Evolutionary conservation across 2,888 invertebrate genomes (phyloP).

Genomic region (Tenthredo livida): DNA sequence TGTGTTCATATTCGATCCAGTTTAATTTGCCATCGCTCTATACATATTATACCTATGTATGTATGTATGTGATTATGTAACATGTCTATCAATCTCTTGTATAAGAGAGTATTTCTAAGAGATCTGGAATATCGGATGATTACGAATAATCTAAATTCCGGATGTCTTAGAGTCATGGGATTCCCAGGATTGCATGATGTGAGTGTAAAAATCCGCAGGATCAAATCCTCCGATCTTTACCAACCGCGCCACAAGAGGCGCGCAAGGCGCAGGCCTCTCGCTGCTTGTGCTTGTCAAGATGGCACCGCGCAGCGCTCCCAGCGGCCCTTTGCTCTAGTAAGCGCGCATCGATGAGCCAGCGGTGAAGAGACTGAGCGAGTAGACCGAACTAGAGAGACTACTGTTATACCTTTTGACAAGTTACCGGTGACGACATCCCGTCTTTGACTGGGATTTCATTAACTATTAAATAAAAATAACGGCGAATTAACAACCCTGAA

Average conservation of each 20-base stretch:
- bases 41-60: too few relatives aligned
- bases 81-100: not conserved
- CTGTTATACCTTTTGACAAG: conserved; percentile 7
- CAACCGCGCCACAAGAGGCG: conserved; percentile 37
- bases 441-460: not conserved
- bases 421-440: conserved; percentile 12
- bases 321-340: conserved; percentile 39
- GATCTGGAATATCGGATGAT: not conserved
- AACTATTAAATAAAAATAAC: not conserved
- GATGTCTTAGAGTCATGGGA: not conserved
- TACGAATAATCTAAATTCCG: not conserved
- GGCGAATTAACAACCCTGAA: not conserved
- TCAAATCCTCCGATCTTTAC: conserved; percentile 25
- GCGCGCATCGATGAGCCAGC: conserved; percentile 43
- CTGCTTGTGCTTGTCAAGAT: not conserved
- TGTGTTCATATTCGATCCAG: too few relatives aligned
- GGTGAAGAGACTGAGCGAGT: not conserved
- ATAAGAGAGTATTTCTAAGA: not conserved
- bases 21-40: too few relatives aligned
- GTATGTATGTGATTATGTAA: not conserved
- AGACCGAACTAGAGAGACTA: not conserved
- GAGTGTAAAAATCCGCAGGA: not conserved
- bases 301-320: conserved; percentile 40
- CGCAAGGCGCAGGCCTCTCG: conserved; percentile 2
- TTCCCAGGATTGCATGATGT: conserved; percentile 6